phyloP scores from a whole-genome alignment of 2,113 vertebrate species.

The Chionodraco myersi region DNA sequence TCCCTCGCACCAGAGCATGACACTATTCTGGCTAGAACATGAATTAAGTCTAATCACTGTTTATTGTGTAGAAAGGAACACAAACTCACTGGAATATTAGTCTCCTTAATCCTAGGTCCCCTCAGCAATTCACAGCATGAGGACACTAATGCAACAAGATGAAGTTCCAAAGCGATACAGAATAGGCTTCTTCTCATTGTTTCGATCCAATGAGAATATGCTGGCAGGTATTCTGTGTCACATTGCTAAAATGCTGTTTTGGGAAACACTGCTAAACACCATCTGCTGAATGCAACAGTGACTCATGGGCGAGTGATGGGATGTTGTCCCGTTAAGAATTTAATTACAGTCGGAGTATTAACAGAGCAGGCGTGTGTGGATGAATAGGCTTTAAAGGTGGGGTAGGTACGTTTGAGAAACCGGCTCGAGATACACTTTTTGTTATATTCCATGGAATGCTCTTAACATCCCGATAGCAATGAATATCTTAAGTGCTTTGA shows the following conservation, averaged over 20 bases:
- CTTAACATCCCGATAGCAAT: no score
- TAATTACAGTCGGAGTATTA: conserved; percentile 11
- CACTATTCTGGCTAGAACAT: background rate
- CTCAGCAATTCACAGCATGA: conserved; percentile 17
- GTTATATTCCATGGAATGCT: no score
- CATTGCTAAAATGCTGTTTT: conserved; percentile 39
- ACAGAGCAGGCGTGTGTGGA: conserved; percentile 9
- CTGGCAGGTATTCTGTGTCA: conserved; percentile 48
- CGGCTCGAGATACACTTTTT: no score
- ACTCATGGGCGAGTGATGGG: background rate
- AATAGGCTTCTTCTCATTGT: conserved; percentile 13
- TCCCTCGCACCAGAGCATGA: background rate
- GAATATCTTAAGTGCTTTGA: no score
- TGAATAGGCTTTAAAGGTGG: background rate
- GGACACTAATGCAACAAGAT: conserved; percentile 46
- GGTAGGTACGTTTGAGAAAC: no score
- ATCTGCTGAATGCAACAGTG: conserved; percentile 41
- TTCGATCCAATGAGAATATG: conserved; percentile 33
- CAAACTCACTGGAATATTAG: background rate
- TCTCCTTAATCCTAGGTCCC: conserved; percentile 14
- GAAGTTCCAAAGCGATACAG: conserved; percentile 24
- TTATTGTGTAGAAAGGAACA: conserved; percentile 16
- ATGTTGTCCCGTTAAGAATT: conserved; percentile 26
- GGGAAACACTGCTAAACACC: conserved; percentile 35
- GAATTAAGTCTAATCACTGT: conserved; percentile 8